phyloP scores from a whole-genome alignment of 1,140 invertebrate species.

The Leptinotarsa undecemlineata region DNA sequence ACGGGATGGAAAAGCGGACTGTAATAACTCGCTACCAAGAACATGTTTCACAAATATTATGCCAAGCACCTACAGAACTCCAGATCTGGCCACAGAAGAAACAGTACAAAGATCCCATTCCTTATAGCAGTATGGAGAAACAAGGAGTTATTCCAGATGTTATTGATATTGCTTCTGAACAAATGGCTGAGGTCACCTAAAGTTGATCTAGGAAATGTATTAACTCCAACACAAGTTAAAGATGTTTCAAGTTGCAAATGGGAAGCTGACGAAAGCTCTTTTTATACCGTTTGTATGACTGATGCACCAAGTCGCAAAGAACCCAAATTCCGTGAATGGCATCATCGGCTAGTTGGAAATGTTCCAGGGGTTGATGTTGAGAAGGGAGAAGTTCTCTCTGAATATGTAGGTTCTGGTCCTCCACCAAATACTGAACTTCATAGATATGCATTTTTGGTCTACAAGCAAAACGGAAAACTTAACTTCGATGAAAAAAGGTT shows the following conservation, averaged over 20 bases:
- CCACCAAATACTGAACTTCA: conserved; percentile 82
- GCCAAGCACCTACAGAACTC: too few species aligned
- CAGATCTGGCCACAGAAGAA: too few species aligned
- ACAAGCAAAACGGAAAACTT: conserved; percentile 77
- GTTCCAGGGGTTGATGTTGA: conserved; percentile 77
- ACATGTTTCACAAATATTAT: too few species aligned
- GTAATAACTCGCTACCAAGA: too few species aligned
- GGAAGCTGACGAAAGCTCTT: conserved; percentile 62
- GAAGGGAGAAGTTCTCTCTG: conserved; percentile 70
- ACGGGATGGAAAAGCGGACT: too few species aligned
- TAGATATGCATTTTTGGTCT: conserved; percentile 87
- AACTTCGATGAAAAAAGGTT: conserved; percentile 69
- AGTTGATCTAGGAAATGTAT: conserved; percentile 72
- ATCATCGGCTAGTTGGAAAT: conserved; percentile 91
- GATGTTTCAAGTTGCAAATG: conserved; percentile 70
- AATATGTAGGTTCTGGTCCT: conserved; percentile 85
- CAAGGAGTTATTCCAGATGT: conserved; percentile 59
- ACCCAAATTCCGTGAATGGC: conserved; percentile 81
- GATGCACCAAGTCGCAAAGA: conserved; percentile 83
- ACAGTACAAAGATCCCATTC: too few species aligned
- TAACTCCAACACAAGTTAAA: conserved; percentile 78
- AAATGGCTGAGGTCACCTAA: conserved; percentile 53
- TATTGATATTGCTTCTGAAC: conserved; percentile 52
- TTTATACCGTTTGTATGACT: conserved; percentile 82
- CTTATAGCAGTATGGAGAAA: conserved; percentile 53